Base-by-base conservation (phyloP, 2,113 vertebrate genomes). In the Phaethornis superciliosus region DNA sequence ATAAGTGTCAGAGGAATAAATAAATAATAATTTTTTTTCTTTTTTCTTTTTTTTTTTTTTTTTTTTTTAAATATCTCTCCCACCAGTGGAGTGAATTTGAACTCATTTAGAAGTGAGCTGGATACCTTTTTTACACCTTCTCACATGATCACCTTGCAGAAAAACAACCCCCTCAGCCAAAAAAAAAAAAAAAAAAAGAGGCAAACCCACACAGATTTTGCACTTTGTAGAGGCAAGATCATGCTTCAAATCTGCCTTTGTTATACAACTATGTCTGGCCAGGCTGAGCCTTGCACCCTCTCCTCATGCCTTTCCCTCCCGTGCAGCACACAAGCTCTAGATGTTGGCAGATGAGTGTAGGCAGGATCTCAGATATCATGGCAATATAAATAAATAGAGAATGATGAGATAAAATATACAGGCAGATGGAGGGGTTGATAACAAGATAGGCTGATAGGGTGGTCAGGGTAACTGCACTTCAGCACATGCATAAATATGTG, bases 351-450 rank as follows among this genome's bases (percentile, higher is more conserved):
- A 91, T 93, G 94, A 94, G 88, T 93, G 86, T 95, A 78, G 96
- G 94, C 96, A 95, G 96, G 85, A 90, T 92, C 94, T 97, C 94
- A 97, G 94, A 95, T 97, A 95, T 95, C 95, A 95, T 26, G 76
- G 93, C 88, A 94, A 88, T 95, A 97, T 90, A 96, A 97, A 97
- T 95, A 97, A 97, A 95, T 95, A 95, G 91, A 87, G 93, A 94
- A 93, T 0, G 72, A 81, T 63, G 93, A 94, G 93, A 95, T 95
- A 95, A 97, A 95, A 74, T 68, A 60, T 46, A 95, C 2, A 64
- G 93, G 85, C 86, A 96, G 95, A 95, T 97, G 87, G 88, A 91
- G 68, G 93, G 80, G 90, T n/a, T 89, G 95, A 96, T 96, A 93
- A 47, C 0, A 10, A 96, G 93, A 95, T 93, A 80, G 60, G 76